phyloP scores from a whole-genome alignment of 2,113 vertebrate species.

The Haemorhous mexicanus region DNA sequence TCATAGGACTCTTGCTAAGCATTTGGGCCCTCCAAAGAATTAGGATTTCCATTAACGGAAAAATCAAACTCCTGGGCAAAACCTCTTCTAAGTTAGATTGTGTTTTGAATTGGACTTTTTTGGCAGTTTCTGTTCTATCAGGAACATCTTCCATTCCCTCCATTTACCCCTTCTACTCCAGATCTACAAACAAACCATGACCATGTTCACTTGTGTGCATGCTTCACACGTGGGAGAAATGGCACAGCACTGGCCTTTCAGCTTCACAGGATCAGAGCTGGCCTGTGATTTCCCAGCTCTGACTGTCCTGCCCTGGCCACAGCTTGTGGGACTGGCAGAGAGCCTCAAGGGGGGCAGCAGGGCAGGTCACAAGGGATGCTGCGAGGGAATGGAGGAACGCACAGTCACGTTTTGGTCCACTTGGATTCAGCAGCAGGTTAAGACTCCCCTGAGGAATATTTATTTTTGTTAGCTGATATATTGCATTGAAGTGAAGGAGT shows the following conservation, averaged over 20 bases:
- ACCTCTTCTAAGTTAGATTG: background rate
- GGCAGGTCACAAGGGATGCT: background rate
- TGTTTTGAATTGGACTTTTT: background rate
- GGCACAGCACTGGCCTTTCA: background rate
- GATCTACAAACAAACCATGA: background rate
- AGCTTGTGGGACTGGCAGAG: background rate
- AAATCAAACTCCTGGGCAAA: background rate
- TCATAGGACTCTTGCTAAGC: background rate
- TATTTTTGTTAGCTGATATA: slow-evolving; percentile 12
- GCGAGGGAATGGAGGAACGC: background rate
- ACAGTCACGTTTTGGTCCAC: background rate
- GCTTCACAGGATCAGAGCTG: background rate
- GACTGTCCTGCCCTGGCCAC: background rate
- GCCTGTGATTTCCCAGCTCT: background rate
- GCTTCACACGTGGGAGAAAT: background rate
- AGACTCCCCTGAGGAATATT: background rate
- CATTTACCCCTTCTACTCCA: background rate
- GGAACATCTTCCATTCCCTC: background rate
- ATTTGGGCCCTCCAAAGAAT: background rate
- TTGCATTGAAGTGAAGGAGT: background rate
- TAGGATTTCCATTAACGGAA: background rate
- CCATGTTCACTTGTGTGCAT: background rate
- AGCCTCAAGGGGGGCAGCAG: background rate
- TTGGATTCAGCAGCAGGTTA: background rate
- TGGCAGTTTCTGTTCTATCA: background rate